Conservation (phyloP, 1,140 invertebrate genomes). For the Cecropterus lyciades region DNA sequence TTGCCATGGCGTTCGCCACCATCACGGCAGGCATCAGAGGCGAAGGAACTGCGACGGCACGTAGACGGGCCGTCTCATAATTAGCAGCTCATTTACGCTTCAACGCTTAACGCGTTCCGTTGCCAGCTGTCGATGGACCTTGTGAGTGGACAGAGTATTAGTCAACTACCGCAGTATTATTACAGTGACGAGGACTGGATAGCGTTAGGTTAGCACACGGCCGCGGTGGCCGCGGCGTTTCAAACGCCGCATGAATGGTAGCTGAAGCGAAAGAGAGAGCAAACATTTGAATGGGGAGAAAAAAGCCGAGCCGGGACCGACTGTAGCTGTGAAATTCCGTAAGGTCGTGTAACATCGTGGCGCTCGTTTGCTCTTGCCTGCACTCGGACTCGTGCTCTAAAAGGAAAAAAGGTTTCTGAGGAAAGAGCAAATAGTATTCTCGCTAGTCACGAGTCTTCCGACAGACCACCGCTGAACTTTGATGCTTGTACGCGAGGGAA, state of each 20-base stretch:
- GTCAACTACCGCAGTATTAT: conserved; percentile 84
- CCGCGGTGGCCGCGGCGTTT: conserved; percentile 72
- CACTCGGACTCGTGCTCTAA: conserved; percentile 76
- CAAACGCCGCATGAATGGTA: conserved; percentile 76
- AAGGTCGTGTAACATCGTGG: conserved; percentile 79
- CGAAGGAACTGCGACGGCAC: conserved; percentile 76
- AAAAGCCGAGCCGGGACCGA: conserved; percentile 66
- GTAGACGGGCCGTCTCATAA: conserved; percentile 57
- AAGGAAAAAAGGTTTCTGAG: conserved; percentile 79
- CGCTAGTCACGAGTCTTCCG: conserved; percentile 78
- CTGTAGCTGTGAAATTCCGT: conserved; percentile 81
- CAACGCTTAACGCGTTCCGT: conserved; percentile 79
- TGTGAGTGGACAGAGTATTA: conserved; percentile 83
- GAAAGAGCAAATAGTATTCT: conserved; percentile 80
- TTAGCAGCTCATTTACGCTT: conserved; percentile 78
- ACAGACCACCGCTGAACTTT: conserved; percentile 77
- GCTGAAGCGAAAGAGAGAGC: conserved; percentile 73
- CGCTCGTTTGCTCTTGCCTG: conserved; percentile 78
- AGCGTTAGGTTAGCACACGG: conserved; percentile 75
- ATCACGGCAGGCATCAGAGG: conserved; percentile 72
- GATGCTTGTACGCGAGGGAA: conserved; percentile 46
- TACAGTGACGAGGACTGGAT: conserved; percentile 81
- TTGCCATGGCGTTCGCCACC: conserved; percentile 69
- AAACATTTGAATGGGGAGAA: conserved; percentile 77
- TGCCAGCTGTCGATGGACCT: conserved; percentile 78